Conservation (phyloP, 2,888 invertebrate genomes). For the Trichopoda pennipes region DNA sequence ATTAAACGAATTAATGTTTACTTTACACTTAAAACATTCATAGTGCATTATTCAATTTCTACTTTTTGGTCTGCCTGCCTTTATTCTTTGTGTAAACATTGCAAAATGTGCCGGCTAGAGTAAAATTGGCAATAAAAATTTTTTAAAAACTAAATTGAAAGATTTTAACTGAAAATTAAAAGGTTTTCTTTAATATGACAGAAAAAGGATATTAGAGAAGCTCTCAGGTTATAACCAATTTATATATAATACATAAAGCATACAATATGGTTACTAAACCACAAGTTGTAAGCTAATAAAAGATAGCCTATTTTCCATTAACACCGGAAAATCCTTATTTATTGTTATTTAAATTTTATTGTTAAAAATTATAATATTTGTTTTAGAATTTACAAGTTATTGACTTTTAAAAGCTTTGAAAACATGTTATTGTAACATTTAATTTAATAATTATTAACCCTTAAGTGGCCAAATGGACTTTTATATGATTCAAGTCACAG, state of each 20-base stretch:
- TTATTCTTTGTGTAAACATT: conserved; percentile 37
- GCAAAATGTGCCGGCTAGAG: conserved; percentile 7
- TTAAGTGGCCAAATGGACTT: no score
- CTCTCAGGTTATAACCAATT: neutral
- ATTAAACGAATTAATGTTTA: conserved; percentile 77
- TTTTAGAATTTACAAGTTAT: no score
- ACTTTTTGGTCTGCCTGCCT: conserved; percentile 9
- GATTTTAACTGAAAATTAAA: conserved; percentile 19
- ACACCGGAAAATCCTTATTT: neutral
- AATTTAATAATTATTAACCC: no score
- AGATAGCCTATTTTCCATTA: neutral
- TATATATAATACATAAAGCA: neutral
- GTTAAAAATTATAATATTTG: no score
- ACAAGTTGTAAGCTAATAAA: neutral
- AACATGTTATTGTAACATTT: no score
- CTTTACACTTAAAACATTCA: conserved; percentile 74
- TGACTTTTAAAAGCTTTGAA: no score
- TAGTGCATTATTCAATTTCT: conserved; percentile 66
- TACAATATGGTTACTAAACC: neutral
- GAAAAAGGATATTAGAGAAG: conserved; percentile 31
- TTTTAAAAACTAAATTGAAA: conserved; percentile 11
- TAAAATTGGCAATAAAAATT: conserved; percentile 33
- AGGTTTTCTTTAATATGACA: neutral
- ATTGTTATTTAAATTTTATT: no score
- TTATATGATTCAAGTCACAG: no score